Percentiles rank a stretch among this genome's conserved stretches.
Conservation (phyloP, 2,113 vertebrate species). For the Lepidiolamprologus cunningtoni region DNA sequence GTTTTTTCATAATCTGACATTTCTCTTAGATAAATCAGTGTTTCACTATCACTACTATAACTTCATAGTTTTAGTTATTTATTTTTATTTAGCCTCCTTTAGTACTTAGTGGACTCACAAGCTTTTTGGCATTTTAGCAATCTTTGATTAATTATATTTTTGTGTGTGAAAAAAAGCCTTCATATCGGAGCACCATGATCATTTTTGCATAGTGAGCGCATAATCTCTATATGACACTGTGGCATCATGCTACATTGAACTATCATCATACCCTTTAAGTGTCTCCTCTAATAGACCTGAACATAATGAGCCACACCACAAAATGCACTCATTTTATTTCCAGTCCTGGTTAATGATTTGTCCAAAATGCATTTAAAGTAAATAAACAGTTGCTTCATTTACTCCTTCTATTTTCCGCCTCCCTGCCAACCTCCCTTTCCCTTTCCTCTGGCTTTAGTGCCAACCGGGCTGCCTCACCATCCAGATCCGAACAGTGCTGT, state of each 20-base stretch:
- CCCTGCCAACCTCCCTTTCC: neutral
- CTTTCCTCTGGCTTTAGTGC: constrained; percentile 71
- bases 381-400: constrained; percentile 31
- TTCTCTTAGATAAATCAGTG: neutral
- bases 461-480: constrained; percentile 97
- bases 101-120: neutral
- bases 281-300: neutral
- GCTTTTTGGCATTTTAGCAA: neutral
- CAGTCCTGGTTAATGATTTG: constrained; percentile 26
- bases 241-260: constrained; percentile 1
- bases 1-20: neutral
- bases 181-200: neutral
- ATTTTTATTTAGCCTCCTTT: neutral
- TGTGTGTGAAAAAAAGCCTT: neutral
- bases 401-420: neutral
- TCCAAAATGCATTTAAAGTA: constrained; percentile 14
- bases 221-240: neutral
- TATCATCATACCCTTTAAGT: constrained; percentile 11
- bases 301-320: neutral
- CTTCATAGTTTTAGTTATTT: neutral
- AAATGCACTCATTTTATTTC: neutral
- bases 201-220: neutral
- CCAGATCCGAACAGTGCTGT: constrained; percentile 89
- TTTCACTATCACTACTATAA: neutral
- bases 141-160: neutral